These are phyloP conservation scores for Cyrtorhinus lividipennis DNA, from an alignment of 1,140 invertebrate species.

Conservation along the genomic window DNA sequence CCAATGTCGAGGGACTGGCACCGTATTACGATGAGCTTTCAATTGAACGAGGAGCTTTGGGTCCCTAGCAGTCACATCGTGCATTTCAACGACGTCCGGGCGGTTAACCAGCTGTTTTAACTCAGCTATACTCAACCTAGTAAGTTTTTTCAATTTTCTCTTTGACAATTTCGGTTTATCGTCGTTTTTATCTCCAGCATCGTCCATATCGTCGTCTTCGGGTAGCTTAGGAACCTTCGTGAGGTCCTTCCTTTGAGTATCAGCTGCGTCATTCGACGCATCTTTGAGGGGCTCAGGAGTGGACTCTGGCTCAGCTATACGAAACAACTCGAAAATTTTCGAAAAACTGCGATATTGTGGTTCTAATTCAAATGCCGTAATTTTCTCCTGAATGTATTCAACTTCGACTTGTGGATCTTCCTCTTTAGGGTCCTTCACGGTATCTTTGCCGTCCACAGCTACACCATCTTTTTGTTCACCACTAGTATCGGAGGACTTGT, in stretches of 20 bases:
- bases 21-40: slow-evolving; percentile 90
- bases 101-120: slow-evolving; percentile 83
- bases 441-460: slow-evolving; percentile 31
- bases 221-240: slow-evolving; percentile 54
- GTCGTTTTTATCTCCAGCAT: slow-evolving; percentile 31
- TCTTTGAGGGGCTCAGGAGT: slow-evolving; percentile 29
- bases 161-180: slow-evolving; percentile 85
- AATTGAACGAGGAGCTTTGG: slow-evolving; percentile 89
- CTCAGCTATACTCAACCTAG: slow-evolving; percentile 85
- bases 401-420: slow-evolving; percentile 34
- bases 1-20: slow-evolving; percentile 96
- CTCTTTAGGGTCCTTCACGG: slow-evolving; percentile 25
- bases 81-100: slow-evolving; percentile 99
- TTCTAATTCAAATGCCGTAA: slow-evolving; percentile 62
- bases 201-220: slow-evolving; percentile 39
- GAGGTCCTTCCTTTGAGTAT: slow-evolving; percentile 40
- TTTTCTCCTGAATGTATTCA: slow-evolving; percentile 62
- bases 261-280: slow-evolving; percentile 29
- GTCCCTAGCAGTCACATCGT: slow-evolving; percentile 96
- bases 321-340: slow-evolving; percentile 75
- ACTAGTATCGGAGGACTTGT: slow-evolving; percentile 34
- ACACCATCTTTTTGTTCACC: slow-evolving; percentile 29
- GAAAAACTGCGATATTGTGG: slow-evolving; percentile 78
- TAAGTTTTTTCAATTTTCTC: slow-evolving; percentile 86
- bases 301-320: slow-evolving; percentile 49